Conservation (phyloP, 2,888 invertebrate species). For the Macrophya alboannulata region DNA sequence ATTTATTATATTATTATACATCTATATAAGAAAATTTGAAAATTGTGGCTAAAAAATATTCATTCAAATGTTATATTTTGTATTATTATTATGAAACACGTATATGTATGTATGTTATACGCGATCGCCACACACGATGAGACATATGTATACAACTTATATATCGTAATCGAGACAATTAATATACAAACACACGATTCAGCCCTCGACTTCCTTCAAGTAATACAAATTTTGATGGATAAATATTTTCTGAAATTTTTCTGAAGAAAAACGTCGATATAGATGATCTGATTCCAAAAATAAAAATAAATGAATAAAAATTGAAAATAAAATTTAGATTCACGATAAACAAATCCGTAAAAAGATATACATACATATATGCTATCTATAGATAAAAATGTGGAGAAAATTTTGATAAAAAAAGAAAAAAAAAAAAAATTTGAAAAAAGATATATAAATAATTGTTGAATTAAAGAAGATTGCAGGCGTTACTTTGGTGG, state of each 20-base stretch:
- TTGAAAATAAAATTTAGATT: neutral
- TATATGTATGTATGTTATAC: neutral
- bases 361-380: neutral
- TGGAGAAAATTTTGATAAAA: neutral
- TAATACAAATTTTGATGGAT: neutral
- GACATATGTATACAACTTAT: neutral
- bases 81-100: neutral
- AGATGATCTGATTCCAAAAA: neutral
- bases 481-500: slow-evolving; percentile 80
- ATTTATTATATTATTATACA: neutral
- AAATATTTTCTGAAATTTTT: neutral
- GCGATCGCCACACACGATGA: neutral
- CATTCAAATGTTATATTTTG: neutral
- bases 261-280: neutral
- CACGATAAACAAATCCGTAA: neutral
- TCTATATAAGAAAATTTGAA: neutral
- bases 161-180: slow-evolving; percentile 23
- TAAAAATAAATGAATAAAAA: neutral
- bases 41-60: neutral
- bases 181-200: slow-evolving; percentile 20
- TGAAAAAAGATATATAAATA: neutral
- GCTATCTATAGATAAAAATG: neutral
- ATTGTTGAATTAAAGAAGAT: slow-evolving; percentile 72
- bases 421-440: neutral
- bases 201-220: neutral